Evolutionary conservation across 2,113 vertebrate genomes (phyloP), one percentile per base, ranked within the genome.

Genomic region (Hylia prasina): DNA sequence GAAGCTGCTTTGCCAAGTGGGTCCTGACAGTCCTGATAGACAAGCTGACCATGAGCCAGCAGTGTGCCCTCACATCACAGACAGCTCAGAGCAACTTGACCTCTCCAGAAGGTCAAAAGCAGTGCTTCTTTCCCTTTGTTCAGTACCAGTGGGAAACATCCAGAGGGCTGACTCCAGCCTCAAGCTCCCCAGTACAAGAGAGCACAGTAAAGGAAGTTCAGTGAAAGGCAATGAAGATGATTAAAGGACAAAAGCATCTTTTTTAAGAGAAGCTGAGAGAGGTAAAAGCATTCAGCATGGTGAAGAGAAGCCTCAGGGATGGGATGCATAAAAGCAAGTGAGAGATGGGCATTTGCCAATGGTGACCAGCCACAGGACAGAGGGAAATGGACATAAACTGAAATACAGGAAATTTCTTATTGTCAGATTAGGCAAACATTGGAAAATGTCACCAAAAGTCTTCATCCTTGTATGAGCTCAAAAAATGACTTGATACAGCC

Each of bases 321-420:
- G 11, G 8, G 11, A 66, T 0, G 1, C 3, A 39, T 30, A 44
- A 68, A 60, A 40, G 8, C 4, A 56, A 22, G 22, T 37, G 16
- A 70, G 48, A 57, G 28, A 17, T 10, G 65, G 35, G 35, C 3
- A 3, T 20, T 50, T 58, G 13, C 11, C 68, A 35, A 6, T 13
- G 5, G 20, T 40, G 11, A 2, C 35, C 20, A 60, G 23, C 20
- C 31, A 64, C 18, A 69, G 40, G 30, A 51, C 16, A 51, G 7
- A 56, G 22, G 37, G 21, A 81, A 81, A 65, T 0, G 4, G 19
- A 10, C 16, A 87, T 30, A 47, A 76, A 87, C 13, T 42, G 35
- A 64, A 77, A 64, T 20, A 58, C 17, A 40, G 17, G 6, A 56
- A 73, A 30, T 42, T 78, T 39, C 60, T 23, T 31, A 56, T 23